Base-by-base conservation (phyloP, 2,113 vertebrate species). In the Dipodomys spectabilis region DNA sequence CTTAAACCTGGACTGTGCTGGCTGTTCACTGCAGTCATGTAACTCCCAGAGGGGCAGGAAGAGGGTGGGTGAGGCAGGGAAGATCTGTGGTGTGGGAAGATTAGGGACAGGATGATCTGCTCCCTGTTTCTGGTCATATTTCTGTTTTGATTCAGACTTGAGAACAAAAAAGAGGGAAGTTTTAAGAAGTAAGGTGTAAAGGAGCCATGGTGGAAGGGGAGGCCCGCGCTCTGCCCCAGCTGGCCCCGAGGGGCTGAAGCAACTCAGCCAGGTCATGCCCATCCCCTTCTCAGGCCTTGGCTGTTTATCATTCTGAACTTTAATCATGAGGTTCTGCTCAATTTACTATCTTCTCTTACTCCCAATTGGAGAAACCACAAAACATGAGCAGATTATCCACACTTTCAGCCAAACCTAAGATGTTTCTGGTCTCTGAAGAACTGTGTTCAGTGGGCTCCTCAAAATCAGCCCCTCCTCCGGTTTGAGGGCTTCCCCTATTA, bases 391-490 rank as follows among this genome's bases (percentile, higher is more conserved):
- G 5, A 35, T 6, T 45, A 16, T n/a, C 62, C 67, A 72, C 27
- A 44, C 39, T 77, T 92, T 62, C 32, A 68, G 64, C 69, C 45
- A 80, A 83, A 74, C 86, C 30, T 72, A 30, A 68, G 25, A 28
- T 49, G 83, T 80, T 86, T 88, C 86, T 83, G n/a, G 82, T 75
- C 53, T 90, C 53, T 79, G 7, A 78, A 90, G 67, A 94, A 19
- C 73, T 86, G 60, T 80, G 39, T 15, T 72, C 27, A 92, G 88
- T 68, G 35, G 80, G 57, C 79, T 67, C 45, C 75, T 27, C n/a
- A 82, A 73, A 91, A 25, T 57, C 22, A 80, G 30, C 27, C 7
- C 64, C 57, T 45, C 32, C 30, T 60, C 53, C 84, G 67, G 72
- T 88, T 39, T 81, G 74, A 82, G 62, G 74, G 22, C 27, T 73